A percentile compares a stretch with the other conserved stretches of the same genome.
Conservation (phyloP, 2,888 invertebrate species). For the Luperina testacea region DNA sequence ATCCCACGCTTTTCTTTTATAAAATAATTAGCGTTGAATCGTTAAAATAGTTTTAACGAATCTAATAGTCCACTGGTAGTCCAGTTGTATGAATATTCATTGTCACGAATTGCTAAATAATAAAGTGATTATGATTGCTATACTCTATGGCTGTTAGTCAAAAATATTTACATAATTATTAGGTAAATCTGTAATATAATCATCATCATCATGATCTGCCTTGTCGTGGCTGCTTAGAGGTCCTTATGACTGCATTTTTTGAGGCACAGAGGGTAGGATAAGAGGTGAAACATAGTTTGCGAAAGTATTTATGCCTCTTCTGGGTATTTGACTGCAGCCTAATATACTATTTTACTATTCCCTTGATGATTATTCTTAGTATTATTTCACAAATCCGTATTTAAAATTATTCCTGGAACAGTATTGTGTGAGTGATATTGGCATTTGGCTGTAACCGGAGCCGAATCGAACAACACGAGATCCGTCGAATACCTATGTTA, state of each 20-base stretch:
- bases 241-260: background rate
- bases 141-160: conserved; percentile 31
- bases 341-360: background rate
- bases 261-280: background rate
- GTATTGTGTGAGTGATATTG: conserved; percentile 69
- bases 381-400: conserved; percentile 41
- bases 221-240: background rate
- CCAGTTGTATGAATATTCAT: conserved; percentile 50
- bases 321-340: background rate
- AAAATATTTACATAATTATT: conserved; percentile 24
- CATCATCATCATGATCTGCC: too few relatives aligned
- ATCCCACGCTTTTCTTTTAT: conserved; percentile 24
- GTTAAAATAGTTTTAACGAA: conserved; percentile 21
- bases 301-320: background rate
- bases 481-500: conserved; percentile 70
- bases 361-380: conserved; percentile 32
- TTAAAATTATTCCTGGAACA: conserved; percentile 62
- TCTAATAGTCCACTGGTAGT: conserved; percentile 4
- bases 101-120: conserved; percentile 38
- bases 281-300: background rate
- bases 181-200: conserved; percentile 1
- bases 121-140: conserved; percentile 32
- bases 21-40: conserved; percentile 23
- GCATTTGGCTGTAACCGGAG: conserved; percentile 74
- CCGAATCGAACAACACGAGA: conserved; percentile 67